Conservation (phyloP, 2,113 vertebrate genomes). For the Silurus asotus region DNA sequence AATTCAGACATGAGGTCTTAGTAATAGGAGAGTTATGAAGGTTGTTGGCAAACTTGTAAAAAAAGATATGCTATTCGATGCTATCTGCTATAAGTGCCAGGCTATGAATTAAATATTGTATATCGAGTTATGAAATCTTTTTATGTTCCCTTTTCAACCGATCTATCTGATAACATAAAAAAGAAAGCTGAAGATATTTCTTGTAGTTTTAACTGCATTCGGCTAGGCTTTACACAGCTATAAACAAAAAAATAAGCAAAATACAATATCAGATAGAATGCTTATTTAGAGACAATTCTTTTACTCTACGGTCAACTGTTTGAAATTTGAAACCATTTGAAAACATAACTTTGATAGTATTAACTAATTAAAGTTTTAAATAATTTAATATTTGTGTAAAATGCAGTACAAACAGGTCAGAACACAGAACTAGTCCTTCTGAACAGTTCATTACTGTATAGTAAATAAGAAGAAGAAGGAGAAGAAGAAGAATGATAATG, state of each 20-base stretch:
- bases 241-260: background rate
- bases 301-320: background rate
- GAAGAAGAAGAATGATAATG: too few relatives aligned
- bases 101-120: background rate
- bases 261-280: background rate
- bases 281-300: background rate
- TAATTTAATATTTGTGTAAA: too few relatives aligned
- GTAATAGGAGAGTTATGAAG: background rate
- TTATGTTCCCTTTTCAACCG: background rate
- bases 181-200: background rate
- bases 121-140: background rate
- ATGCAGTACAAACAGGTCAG: too few relatives aligned
- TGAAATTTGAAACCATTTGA: too few relatives aligned
- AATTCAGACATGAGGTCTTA: background rate
- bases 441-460: too few relatives aligned
- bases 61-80: background rate
- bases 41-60: background rate
- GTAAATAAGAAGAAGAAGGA: too few relatives aligned
- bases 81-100: background rate
- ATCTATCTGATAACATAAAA: background rate
- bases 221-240: background rate
- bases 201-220: background rate
- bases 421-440: too few relatives aligned
- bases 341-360: too few relatives aligned
- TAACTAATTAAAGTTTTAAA: too few relatives aligned